Conservation (phyloP, 2,888 invertebrate species). For the Hydroisotoma schaefferi region DNA sequence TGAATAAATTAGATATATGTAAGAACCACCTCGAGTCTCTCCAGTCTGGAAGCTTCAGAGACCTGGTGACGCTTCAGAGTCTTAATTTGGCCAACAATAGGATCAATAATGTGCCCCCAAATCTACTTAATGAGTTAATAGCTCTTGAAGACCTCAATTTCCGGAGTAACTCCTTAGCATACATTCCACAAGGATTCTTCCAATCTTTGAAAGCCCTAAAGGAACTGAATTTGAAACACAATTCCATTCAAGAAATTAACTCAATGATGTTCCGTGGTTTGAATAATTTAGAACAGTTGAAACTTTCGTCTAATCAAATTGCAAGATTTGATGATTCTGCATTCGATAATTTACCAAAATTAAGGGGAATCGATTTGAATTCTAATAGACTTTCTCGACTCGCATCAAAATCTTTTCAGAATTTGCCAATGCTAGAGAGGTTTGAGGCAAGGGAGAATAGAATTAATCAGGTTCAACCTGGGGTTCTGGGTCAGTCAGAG, state of each 20-base stretch:
- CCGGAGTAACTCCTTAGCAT: slow-evolving; percentile 47
- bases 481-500: slow-evolving; percentile 61
- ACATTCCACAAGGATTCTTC: slow-evolving; percentile 42
- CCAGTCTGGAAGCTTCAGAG: slow-evolving; percentile 73
- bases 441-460: slow-evolving; percentile 74
- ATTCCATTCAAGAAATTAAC: slow-evolving; percentile 39
- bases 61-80: slow-evolving; percentile 70
- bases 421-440: slow-evolving; percentile 63
- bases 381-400: slow-evolving; percentile 70
- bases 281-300: slow-evolving; percentile 53
- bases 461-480: slow-evolving; percentile 66
- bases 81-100: slow-evolving; percentile 64
- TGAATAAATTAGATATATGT: slow-evolving; percentile 74
- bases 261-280: slow-evolving; percentile 38
- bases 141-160: slow-evolving; percentile 46
- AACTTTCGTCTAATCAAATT: slow-evolving; percentile 70
- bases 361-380: slow-evolving; percentile 71
- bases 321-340: slow-evolving; percentile 65
- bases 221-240: slow-evolving; percentile 45
- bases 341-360: slow-evolving; percentile 65
- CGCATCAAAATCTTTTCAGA: slow-evolving; percentile 60
- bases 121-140: slow-evolving; percentile 37
- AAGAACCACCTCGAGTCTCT: slow-evolving; percentile 67
- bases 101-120: slow-evolving; percentile 42
- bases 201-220: slow-evolving; percentile 32